A percentile compares a stretch with the other conserved stretches of the same genome.
Evolutionary conservation across 2,888 invertebrate genomes (phyloP).

Genomic region (Anodontia alba): DNA sequence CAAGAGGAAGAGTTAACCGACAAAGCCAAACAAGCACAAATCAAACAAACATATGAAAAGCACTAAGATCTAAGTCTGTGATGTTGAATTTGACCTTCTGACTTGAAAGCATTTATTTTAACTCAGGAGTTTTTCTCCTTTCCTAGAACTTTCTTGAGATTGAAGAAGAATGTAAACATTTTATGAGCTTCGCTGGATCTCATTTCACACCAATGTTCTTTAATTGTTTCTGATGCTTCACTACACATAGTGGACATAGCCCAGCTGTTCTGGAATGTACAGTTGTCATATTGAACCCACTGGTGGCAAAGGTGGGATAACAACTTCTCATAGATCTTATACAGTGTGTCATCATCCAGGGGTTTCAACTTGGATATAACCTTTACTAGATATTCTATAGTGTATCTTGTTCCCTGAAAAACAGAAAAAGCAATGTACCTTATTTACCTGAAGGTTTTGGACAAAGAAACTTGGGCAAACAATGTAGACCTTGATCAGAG

Average conservation of each 20-base stretch:
- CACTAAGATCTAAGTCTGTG: too few species aligned
- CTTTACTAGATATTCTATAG: constrained; percentile 90
- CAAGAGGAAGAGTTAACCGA: too few species aligned
- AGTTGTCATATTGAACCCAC: constrained; percentile 57
- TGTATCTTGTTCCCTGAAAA: constrained; percentile 88
- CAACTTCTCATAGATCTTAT: constrained; percentile 88
- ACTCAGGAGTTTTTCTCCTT: background rate
- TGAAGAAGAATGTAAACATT: constrained; percentile 55
- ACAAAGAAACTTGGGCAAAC: too few species aligned
- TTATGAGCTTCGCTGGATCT: constrained; percentile 38
- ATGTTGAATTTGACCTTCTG: too few species aligned
- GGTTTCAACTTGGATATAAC: constrained; percentile 90
- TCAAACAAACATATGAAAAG: too few species aligned
- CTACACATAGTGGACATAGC: constrained; percentile 45
- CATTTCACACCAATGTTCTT: constrained; percentile 68
- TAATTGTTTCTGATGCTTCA: constrained; percentile 22
- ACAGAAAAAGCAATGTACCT: too few species aligned
- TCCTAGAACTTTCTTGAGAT: constrained; percentile 43
- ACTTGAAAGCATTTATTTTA: too few species aligned
- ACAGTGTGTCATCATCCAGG: constrained; percentile 87
- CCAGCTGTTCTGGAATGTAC: constrained; percentile 47
- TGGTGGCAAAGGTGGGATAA: constrained; percentile 90
- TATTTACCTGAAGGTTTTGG: too few species aligned
- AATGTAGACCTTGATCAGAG: too few species aligned
- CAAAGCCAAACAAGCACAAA: too few species aligned